Conservation (phyloP, 1,140 invertebrate species). For the Scaptodrosophila lebanonensis region DNA sequence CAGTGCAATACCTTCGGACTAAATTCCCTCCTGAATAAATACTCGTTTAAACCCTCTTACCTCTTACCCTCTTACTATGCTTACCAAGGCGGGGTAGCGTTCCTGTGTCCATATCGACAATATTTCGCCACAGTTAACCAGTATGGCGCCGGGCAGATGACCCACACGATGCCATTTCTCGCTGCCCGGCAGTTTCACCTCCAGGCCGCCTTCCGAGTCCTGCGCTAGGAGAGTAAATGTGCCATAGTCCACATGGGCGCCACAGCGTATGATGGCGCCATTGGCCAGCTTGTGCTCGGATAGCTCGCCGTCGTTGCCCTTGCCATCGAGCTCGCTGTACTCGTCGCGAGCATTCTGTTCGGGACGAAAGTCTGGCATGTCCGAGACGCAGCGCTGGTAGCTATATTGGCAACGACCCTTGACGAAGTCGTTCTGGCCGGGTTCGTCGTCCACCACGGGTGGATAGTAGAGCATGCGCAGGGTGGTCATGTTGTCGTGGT, state of each 20-base stretch:
- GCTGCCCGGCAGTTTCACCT: conserved; percentile 82
- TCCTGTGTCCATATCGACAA: conserved; percentile 87
- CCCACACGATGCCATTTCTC: conserved; percentile 86
- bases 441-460: conserved; percentile 80
- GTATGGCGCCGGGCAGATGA: conserved; percentile 86
- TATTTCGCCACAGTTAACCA: conserved; percentile 88
- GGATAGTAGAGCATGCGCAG: conserved; percentile 84
- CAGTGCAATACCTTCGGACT: too few relatives aligned
- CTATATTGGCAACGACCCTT: conserved; percentile 75
- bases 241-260: conserved; percentile 85
- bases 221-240: conserved; percentile 86
- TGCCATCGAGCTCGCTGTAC: conserved; percentile 51
- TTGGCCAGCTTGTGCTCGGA: conserved; percentile 58
- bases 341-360: conserved; percentile 67
- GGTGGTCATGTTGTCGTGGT: conserved; percentile 81
- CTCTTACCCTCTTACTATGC: too few relatives aligned
- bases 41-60: too few relatives aligned
- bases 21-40: too few relatives aligned
- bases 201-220: conserved; percentile 81
- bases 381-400: conserved; percentile 73
- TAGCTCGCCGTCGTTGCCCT: conserved; percentile 41
- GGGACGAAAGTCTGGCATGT: conserved; percentile 70
- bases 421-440: conserved; percentile 61
- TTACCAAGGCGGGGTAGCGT: conserved; percentile 83
- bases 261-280: conserved; percentile 81